A percentile compares a stretch with the other conserved stretches of the same genome.
phyloP scores from a whole-genome alignment of 1,140 invertebrate species.

The Leptinotarsa defecta region DNA sequence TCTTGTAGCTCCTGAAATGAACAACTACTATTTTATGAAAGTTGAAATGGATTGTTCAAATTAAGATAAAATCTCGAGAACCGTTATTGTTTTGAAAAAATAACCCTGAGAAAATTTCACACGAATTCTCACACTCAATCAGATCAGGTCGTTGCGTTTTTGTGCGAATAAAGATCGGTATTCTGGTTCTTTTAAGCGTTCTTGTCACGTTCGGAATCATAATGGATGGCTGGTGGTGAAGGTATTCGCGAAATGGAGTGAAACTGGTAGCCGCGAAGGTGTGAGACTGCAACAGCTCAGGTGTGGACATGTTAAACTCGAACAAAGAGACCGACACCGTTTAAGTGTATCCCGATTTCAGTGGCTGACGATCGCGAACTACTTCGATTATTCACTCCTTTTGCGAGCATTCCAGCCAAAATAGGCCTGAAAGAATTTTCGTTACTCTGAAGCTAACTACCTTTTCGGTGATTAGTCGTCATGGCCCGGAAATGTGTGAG shows the following conservation, averaged over 20 bases:
- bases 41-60: too few species aligned
- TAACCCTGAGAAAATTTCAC: background rate
- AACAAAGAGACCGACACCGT: conserved; percentile 46
- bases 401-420: conserved; percentile 21
- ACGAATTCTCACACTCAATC: conserved; percentile 26
- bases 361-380: conserved; percentile 12
- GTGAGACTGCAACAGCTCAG: conserved; percentile 50
- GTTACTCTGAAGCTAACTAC: background rate
- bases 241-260: conserved; percentile 50
- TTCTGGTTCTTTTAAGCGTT: conserved; percentile 20
- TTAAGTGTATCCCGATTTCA: conserved; percentile 25
- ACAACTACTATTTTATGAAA: too few species aligned
- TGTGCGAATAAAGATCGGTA: conserved; percentile 24
- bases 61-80: too few species aligned
- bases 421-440: conserved; percentile 10
- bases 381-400: conserved; percentile 8
- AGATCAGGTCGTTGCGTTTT: conserved; percentile 14
- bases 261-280: conserved; percentile 51
- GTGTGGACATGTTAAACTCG: conserved; percentile 48
- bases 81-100: too few species aligned
- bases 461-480: too few species aligned
- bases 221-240: conserved; percentile 26
- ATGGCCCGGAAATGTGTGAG: too few species aligned
- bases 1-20: too few species aligned
- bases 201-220: conserved; percentile 26